These are phyloP conservation scores for Eurystomus gularis DNA, from an alignment of 2,113 vertebrate genomes.

Conservation along the genomic window DNA sequence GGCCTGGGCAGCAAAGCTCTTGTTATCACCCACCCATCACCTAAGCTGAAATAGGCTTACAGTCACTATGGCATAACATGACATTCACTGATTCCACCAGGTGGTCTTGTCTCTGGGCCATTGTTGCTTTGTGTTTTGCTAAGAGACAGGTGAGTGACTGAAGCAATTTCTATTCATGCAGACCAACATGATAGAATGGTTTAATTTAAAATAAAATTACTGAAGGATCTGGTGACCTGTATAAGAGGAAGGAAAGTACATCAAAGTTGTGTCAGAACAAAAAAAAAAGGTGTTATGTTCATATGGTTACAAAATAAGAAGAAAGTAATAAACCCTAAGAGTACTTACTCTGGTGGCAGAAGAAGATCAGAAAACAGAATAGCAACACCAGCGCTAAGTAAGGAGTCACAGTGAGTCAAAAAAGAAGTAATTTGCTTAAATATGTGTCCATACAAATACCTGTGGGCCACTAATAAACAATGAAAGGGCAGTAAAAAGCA, in stretches of 20 bases:
- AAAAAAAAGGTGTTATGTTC: not conserved
- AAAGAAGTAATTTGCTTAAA: not conserved
- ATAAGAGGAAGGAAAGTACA: not conserved
- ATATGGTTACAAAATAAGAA: not conserved
- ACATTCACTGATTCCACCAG: not conserved
- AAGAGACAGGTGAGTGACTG: not conserved
- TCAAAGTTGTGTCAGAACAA: not conserved
- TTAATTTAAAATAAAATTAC: not conserved
- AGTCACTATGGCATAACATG: not conserved
- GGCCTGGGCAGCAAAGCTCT: not conserved
- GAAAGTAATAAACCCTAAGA: not conserved
- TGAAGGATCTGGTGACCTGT: not conserved
- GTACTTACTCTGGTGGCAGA: not conserved
- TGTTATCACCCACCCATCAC: not conserved
- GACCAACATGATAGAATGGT: not conserved
- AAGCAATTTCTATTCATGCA: not conserved
- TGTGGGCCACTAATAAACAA: not conserved
- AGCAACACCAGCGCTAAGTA: not conserved
- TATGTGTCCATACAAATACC: not conserved
- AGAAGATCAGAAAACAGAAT: not conserved
- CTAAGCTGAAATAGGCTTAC: not conserved
- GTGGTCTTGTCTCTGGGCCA: not conserved
- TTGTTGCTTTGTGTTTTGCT: not conserved
- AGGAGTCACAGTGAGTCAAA: not conserved
- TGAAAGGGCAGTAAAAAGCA: not conserved